phyloP scores from a whole-genome alignment of 2,113 vertebrate species.

The Benitochromis conjunctus region DNA sequence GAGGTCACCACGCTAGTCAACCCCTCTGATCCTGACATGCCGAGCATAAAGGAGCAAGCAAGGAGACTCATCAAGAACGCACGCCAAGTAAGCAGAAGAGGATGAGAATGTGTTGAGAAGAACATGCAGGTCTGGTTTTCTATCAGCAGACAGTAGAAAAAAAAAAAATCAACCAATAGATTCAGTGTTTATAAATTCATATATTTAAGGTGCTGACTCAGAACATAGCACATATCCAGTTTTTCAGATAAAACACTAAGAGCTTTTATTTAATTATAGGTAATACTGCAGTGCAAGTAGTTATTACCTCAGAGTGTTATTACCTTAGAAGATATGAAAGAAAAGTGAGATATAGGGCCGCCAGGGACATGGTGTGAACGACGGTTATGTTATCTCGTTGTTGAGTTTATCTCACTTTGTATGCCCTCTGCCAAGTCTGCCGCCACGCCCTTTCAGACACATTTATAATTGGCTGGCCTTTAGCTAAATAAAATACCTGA shows the following conservation, averaged over 20 bases:
- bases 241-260: neutral
- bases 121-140: neutral
- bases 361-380: neutral
- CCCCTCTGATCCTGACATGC: constrained; percentile 85
- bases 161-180: neutral
- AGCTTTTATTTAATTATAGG: neutral
- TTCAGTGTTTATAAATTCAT: neutral
- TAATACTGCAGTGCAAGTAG: neutral
- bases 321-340: neutral
- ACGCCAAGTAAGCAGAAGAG: constrained; percentile 78
- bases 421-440: neutral
- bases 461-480: neutral
- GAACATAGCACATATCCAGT: neutral
- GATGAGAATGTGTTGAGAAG: neutral
- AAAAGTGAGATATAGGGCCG: neutral
- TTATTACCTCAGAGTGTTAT: neutral
- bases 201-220: neutral
- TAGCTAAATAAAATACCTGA: neutral
- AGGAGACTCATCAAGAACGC: constrained; percentile 92
- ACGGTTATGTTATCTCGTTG: neutral
- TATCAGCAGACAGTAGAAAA: neutral
- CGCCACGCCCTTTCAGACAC: constrained; percentile 20
- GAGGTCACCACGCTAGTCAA: constrained; percentile 95
- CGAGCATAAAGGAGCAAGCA: constrained; percentile 93
- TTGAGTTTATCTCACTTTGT: neutral